Percentiles rank a stretch among this genome's conserved stretches.
Conservation (phyloP, 2,113 vertebrate genomes). For the Ceyx margarethae region DNA sequence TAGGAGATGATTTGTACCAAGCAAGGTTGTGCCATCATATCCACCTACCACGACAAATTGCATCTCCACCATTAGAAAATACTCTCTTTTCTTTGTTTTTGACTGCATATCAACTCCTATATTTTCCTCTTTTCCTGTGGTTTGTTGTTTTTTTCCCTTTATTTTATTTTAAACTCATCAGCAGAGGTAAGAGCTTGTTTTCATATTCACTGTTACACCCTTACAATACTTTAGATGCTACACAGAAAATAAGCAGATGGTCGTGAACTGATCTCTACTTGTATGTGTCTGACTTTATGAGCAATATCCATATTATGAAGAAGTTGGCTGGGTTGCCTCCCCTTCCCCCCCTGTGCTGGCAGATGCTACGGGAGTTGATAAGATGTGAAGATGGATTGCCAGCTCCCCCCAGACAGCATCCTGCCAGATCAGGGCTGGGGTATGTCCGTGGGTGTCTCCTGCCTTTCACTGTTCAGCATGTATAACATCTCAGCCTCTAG, state of each 20-base stretch:
- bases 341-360: not conserved
- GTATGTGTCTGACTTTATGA: not conserved
- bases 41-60: not conserved
- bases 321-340: not conserved
- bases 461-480: not conserved
- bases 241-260: conserved; percentile 28
- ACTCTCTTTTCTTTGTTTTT: not conserved
- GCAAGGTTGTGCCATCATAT: not conserved
- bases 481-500: conserved; percentile 13
- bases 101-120: not conserved
- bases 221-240: not conserved
- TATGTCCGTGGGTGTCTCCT: not conserved
- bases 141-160: not conserved
- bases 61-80: not conserved
- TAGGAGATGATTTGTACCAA: not conserved
- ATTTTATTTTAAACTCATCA: not conserved
- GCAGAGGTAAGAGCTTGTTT: conserved; percentile 23
- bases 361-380: not conserved
- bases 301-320: not conserved
- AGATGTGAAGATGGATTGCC: not conserved
- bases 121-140: not conserved
- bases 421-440: not conserved
- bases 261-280: conserved; percentile 20
- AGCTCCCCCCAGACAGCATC: not conserved
- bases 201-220: conserved; percentile 1